These are phyloP conservation scores for Dasyornis broadbenti DNA, from an alignment of 2,113 vertebrate genomes.

Conservation along the genomic window DNA sequence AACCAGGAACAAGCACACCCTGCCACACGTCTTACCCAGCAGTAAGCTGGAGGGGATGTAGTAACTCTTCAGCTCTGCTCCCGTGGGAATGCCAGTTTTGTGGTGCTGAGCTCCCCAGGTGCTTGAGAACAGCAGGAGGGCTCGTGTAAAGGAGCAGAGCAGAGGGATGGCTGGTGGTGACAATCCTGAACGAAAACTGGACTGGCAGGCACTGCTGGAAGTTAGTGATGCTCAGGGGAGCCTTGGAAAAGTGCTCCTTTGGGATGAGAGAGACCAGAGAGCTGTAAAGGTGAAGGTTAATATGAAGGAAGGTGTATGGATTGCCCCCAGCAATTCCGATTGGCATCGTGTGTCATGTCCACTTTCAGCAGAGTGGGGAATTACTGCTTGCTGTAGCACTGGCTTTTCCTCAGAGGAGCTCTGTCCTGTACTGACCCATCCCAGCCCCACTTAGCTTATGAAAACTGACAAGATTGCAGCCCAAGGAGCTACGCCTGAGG, in stretches of 20 bases:
- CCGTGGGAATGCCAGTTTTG: fast-evolving
- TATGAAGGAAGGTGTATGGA: background rate
- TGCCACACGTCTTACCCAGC: background rate
- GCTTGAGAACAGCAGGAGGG: background rate
- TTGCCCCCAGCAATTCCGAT: background rate
- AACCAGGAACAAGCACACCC: background rate
- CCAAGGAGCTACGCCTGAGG: background rate
- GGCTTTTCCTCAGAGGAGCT: background rate
- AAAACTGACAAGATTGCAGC: constrained; percentile 13
- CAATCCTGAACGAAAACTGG: background rate
- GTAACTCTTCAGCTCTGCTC: background rate
- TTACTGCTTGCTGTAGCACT: background rate
- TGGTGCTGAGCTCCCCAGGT: background rate
- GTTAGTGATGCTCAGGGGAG: background rate
- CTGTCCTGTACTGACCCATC: background rate
- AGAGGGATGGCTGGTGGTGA: background rate
- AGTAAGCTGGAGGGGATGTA: background rate
- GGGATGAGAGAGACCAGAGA: background rate
- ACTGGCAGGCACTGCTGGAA: background rate
- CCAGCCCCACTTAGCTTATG: background rate
- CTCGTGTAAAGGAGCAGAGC: background rate
- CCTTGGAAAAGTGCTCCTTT: background rate
- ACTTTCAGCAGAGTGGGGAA: background rate
- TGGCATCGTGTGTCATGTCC: fast-evolving
- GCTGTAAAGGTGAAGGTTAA: background rate